Evolutionary conservation across 1,140 invertebrate species (phyloP), one percentile per base, ranked within the genome.

Genomic region (Oppia nitens): DNA sequence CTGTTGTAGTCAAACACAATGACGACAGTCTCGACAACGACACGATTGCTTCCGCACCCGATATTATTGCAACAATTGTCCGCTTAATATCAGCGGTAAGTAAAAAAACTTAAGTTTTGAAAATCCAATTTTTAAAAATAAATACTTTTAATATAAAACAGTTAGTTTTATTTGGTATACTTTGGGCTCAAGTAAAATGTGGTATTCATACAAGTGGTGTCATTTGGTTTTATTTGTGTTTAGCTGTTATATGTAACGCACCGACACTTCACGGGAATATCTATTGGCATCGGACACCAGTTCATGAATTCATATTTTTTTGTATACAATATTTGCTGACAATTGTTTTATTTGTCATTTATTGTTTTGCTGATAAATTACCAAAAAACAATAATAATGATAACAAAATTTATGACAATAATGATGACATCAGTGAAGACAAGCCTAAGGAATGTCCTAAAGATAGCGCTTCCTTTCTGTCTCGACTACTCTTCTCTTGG

Each of bases 381-480:
- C 53, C 25, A 17, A 25, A 3, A 14, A 11, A 24, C 29, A n/a
- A n/a, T n/a, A n/a, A n/a, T n/a, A n/a, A n/a, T n/a, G n/a, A n/a
- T n/a, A n/a, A n/a, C n/a, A n/a, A n/a, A n/a, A n/a, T n/a, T n/a
- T n/a, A n/a, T n/a, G n/a, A n/a, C n/a, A n/a, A n/a, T n/a, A n/a
- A n/a, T n/a, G n/a, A n/a, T n/a, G 9, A 50, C 1, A 47, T 20
- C 17, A n/a, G 26, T 27, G 55, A 56, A 25, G 59, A 55, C 12
- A n/a, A n/a, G n/a, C n/a, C n/a, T n/a, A n/a, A n/a, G n/a, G 66
- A 17, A 53, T 93, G 87, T 72, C 93, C 94, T 52, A 91, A 97
- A 70, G 75, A 78, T 53, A 73, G 75, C 57, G 78, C 87, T 47
- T 91, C 91, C 23, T 96, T 93, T 71, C 77, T 90, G 23, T 92